phyloP scores from a whole-genome alignment of 2,113 vertebrate genomes.

The Sphyrna mokarran region DNA sequence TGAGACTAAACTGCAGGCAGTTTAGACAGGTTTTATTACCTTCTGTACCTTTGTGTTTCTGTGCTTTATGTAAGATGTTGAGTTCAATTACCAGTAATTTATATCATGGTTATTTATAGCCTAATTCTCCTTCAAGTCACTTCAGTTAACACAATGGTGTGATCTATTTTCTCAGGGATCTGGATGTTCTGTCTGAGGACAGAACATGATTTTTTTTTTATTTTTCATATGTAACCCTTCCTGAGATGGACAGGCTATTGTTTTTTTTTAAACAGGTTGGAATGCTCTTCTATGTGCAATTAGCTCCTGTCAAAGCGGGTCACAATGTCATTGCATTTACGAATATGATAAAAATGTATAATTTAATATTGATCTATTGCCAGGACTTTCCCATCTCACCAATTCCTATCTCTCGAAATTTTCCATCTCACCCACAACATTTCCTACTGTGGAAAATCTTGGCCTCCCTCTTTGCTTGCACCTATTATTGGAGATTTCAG shows the following conservation, averaged over 20 bases:
- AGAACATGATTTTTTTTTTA: neutral
- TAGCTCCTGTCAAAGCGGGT: neutral
- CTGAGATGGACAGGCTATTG: neutral
- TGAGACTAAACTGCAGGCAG: neutral
- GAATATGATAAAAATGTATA: neutral
- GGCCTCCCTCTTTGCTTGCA: neutral
- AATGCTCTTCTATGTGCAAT: neutral
- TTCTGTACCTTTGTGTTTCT: neutral
- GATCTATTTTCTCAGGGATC: slow-evolving; percentile 5
- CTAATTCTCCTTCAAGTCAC: slow-evolving; percentile 25
- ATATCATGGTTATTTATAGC: slow-evolving; percentile 22
- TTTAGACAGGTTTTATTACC: neutral
- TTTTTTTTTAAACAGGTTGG: neutral
- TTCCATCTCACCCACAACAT: too few relatives aligned
- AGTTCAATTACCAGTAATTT: slow-evolving; percentile 28
- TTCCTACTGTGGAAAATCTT: too few relatives aligned
- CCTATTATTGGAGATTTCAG: neutral
- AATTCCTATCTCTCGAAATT: too few relatives aligned
- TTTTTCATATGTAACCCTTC: neutral
- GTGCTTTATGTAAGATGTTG: slow-evolving; percentile 5
- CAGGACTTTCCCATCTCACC: too few relatives aligned
- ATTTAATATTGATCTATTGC: neutral
- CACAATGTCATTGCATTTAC: neutral
- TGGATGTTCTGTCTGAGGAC: neutral
- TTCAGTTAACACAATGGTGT: neutral